A percentile compares a stretch with the other conserved stretches of the same genome.
Evolutionary conservation across 2,113 vertebrate genomes (phyloP).

Genomic region (Hippolais icterina): DNA sequence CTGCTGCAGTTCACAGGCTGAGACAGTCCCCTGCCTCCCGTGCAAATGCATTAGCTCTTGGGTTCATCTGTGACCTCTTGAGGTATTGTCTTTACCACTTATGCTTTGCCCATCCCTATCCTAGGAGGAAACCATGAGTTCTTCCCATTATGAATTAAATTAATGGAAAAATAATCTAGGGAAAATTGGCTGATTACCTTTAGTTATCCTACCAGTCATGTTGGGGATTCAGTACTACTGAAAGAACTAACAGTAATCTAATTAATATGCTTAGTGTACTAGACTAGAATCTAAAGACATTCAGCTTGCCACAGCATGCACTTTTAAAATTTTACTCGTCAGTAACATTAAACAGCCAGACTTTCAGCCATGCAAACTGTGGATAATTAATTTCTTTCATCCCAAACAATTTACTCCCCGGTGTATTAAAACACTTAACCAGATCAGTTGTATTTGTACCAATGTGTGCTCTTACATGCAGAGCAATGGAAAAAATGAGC

Average conservation of each 20-base stretch:
- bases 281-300: background rate
- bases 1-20: background rate
- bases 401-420: conserved; percentile 49
- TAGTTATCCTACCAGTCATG: background rate
- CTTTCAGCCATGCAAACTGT: conserved; percentile 23
- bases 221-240: background rate
- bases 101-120: background rate
- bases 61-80: background rate
- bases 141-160: conserved; percentile 23
- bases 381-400: conserved; percentile 62
- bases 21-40: background rate
- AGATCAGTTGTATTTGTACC: conserved; percentile 44
- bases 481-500: conserved; percentile 31
- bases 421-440: conserved; percentile 48
- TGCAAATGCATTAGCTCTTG: background rate
- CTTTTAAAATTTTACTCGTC: background rate
- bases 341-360: conserved; percentile 46
- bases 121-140: background rate
- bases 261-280: conserved; percentile 43
- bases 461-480: background rate
- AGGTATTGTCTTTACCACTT: background rate
- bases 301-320: conserved; percentile 30
- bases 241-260: conserved; percentile 41
- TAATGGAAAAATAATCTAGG: conserved; percentile 30
- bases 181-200: conserved; percentile 15